Evolutionary conservation across 92 coral and sea anemone species (phyloP).

Genomic region (Pocillopora meandrina): DNA sequence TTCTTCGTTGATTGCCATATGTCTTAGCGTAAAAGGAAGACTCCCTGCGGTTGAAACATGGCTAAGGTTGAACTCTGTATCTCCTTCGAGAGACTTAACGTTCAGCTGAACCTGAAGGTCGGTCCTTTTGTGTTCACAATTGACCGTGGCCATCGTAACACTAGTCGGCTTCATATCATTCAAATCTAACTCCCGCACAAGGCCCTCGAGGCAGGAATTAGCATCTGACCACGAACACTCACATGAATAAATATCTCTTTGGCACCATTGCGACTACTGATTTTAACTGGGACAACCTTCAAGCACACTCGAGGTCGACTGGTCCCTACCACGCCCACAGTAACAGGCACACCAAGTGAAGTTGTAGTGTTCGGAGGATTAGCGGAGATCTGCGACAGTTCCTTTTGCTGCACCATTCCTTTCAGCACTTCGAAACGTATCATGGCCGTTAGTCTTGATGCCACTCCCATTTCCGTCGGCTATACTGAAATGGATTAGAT

Average conservation of each 20-base stretch:
- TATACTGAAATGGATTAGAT: conserved; percentile 45
- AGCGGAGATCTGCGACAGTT: neutral
- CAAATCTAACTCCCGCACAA: conserved; percentile 53
- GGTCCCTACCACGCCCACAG: conserved; percentile 39
- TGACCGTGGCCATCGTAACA: conserved; percentile 61
- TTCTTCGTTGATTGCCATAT: conserved; percentile 57
- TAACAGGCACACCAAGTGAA: conserved; percentile 17
- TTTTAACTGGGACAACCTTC: conserved; percentile 73
- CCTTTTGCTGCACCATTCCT: neutral
- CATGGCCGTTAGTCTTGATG: neutral
- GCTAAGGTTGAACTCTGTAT: conserved; percentile 47
- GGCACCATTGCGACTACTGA: conserved; percentile 39
- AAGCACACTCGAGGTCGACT: conserved; percentile 64
- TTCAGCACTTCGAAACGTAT: neutral
- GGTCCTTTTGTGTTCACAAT: conserved; percentile 32
- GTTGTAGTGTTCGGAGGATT: conserved; percentile 10
- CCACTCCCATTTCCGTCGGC: neutral
- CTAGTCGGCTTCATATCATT: conserved; percentile 45
- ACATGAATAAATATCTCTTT: conserved; percentile 60
- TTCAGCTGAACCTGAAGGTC: conserved; percentile 62
- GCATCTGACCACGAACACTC: conserved; percentile 69
- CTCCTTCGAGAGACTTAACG: conserved; percentile 63
- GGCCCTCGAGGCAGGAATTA: conserved; percentile 61
- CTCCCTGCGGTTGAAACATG: conserved; percentile 58
- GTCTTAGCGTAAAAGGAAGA: conserved; percentile 56